phyloP scores from a whole-genome alignment of 92 coral and sea anemone genomes.

The Actinostola sp. region DNA sequence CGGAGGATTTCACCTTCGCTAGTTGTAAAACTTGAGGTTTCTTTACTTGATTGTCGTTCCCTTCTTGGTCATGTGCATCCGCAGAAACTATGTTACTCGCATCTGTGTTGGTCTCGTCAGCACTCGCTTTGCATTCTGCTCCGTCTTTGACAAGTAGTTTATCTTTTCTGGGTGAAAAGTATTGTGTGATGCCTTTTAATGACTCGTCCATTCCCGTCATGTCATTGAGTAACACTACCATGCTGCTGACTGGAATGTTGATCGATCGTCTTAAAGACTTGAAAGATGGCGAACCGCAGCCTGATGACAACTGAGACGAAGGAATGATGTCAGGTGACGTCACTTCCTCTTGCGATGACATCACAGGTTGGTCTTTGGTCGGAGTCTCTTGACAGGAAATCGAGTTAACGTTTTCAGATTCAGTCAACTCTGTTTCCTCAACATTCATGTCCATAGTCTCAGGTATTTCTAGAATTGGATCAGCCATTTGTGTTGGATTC shows the following conservation, averaged over 20 bases:
- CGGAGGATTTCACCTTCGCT: slow-evolving; percentile 20
- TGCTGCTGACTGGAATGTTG: slow-evolving; percentile 1
- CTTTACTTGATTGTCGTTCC: background rate
- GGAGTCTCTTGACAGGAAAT: slow-evolving; percentile 17
- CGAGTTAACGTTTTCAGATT: background rate
- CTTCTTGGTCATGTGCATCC: slow-evolving; percentile 9
- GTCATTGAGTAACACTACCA: slow-evolving; percentile 28
- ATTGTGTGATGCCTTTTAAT: background rate
- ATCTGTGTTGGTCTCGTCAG: background rate
- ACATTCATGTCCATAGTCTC: slow-evolving; percentile 32
- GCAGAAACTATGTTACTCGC: background rate
- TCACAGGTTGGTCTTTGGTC: slow-evolving; percentile 16
- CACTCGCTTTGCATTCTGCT: background rate
- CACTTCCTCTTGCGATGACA: slow-evolving; percentile 34
- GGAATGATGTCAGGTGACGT: slow-evolving; percentile 93
- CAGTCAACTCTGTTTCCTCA: background rate
- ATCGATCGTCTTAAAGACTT: slow-evolving; percentile 51
- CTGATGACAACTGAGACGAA: slow-evolving; percentile 78
- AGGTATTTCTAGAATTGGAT: slow-evolving; percentile 11
- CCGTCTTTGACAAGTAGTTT: background rate
- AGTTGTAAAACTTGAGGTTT: background rate
- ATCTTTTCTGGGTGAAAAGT: background rate
- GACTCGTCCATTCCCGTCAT: slow-evolving; percentile 5
- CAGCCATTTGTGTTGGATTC: background rate
- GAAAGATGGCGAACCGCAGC: slow-evolving; percentile 56